These are phyloP conservation scores for Caenorhabditis briggsae DNA, from an alignment of 1,140 invertebrate genomes.

Conservation along the genomic window DNA sequence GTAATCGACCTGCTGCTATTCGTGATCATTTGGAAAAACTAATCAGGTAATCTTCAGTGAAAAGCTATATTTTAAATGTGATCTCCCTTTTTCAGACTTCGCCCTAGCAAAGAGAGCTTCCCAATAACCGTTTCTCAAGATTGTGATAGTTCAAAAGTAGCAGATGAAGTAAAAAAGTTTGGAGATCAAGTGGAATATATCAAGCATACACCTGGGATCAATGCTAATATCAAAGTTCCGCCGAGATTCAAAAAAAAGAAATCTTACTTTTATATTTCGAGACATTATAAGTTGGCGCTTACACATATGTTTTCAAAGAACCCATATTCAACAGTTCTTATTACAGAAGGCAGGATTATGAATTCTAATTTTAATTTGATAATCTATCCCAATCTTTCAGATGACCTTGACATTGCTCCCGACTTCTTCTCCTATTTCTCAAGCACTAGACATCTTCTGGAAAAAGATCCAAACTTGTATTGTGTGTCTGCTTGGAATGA, in stretches of 20 bases:
- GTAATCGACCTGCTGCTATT: conserved; percentile 89
- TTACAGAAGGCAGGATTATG: conserved; percentile 87
- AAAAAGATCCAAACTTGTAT: conserved; percentile 88
- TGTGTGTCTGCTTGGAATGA: conserved; percentile 94
- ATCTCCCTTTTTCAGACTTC: conserved; percentile 75
- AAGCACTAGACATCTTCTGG: conserved; percentile 88
- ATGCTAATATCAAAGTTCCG: conserved; percentile 87
- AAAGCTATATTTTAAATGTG: neutral
- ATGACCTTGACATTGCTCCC: conserved; percentile 94
- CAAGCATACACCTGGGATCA: conserved; percentile 88
- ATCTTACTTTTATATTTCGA: conserved; percentile 95
- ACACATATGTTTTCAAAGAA: conserved; percentile 89
- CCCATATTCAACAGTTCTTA: conserved; percentile 89
- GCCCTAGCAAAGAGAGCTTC: conserved; percentile 87
- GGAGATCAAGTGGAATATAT: conserved; percentile 86
- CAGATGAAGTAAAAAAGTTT: conserved; percentile 86
- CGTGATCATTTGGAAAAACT: conserved; percentile 89
- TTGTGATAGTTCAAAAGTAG: conserved; percentile 88
- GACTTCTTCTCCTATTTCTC: conserved; percentile 98
- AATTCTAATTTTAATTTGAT: neutral
- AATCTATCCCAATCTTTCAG: conserved; percentile 81
- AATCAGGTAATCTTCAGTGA: conserved; percentile 82
- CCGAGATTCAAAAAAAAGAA: conserved; percentile 91
- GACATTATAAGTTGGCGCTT: conserved; percentile 95
- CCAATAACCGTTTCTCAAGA: conserved; percentile 97